Conservation (phyloP, 2,797 vertebrate species). For the Coccyzus lansbergi region DNA sequence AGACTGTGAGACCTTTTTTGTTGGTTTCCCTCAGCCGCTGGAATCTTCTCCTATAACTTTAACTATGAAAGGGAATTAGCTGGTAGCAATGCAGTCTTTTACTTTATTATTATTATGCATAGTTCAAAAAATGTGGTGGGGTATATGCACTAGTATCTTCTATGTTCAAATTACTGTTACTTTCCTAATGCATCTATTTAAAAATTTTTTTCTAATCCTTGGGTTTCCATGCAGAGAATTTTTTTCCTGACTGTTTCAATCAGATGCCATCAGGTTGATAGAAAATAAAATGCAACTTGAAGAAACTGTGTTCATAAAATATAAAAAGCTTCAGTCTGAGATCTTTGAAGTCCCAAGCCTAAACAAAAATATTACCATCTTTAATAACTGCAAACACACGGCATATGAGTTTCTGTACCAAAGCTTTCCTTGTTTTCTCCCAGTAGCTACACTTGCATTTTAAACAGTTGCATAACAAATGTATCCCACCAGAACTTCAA, state of each 20-base stretch:
- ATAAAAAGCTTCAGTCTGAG: neutral
- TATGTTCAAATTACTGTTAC: neutral
- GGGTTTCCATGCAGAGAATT: neutral
- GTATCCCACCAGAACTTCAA: neutral
- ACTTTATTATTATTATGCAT: neutral
- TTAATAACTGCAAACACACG: neutral
- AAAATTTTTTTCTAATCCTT: neutral
- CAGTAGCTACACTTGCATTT: neutral
- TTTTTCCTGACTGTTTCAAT: neutral
- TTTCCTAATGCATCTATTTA: neutral
- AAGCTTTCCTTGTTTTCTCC: neutral
- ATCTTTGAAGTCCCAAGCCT: neutral
- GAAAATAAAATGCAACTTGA: neutral
- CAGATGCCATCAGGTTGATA: neutral
- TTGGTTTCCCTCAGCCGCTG: accelerated
- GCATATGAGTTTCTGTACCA: neutral
- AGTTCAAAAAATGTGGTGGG: neutral
- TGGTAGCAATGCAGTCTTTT: neutral
- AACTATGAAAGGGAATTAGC: neutral
- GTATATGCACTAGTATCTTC: neutral
- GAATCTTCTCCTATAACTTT: neutral
- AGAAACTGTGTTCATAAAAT: neutral
- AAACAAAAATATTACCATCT: neutral
- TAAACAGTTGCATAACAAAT: neutral
- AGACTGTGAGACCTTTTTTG: neutral